A percentile compares a stretch with the other conserved stretches of the same genome.
Conservation (phyloP, 30 jellyfish, hydroid and myxozoan genomes). For the Hydractinia echinata region DNA sequence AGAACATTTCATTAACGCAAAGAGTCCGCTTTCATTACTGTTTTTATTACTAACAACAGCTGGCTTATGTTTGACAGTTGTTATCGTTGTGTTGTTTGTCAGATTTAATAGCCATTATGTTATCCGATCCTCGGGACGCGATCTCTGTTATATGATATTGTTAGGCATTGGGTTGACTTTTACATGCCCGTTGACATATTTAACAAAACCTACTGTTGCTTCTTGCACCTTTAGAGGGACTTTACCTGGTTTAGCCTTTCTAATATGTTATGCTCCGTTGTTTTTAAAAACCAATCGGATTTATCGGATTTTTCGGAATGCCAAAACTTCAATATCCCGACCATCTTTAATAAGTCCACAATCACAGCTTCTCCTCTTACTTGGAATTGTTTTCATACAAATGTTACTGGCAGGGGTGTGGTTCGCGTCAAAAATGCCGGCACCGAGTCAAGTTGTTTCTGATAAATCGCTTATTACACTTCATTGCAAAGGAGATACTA, state of each 20-base stretch:
- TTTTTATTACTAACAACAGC: slow-evolving; percentile 34
- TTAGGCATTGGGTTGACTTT: slow-evolving; percentile 58
- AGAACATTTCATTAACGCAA: not conserved
- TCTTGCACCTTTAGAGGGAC: slow-evolving; percentile 55
- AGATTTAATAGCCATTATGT: slow-evolving; percentile 40
- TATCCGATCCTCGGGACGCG: slow-evolving; percentile 84
- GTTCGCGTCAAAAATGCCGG: slow-evolving; percentile 36
- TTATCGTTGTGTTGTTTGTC: slow-evolving; percentile 47
- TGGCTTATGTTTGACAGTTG: slow-evolving; percentile 47
- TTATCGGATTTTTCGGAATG: slow-evolving; percentile 59
- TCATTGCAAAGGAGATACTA: slow-evolving; percentile 38
- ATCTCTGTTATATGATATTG: slow-evolving; percentile 57
- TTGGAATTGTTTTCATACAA: slow-evolving; percentile 49
- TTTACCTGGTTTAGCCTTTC: slow-evolving; percentile 61
- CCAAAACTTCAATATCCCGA: slow-evolving; percentile 47
- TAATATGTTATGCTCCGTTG: slow-evolving; percentile 64
- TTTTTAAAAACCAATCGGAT: slow-evolving; percentile 56
- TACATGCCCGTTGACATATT: slow-evolving; percentile 42
- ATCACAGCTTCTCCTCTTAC: slow-evolving; percentile 50
- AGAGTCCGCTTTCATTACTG: slow-evolving; percentile 19
- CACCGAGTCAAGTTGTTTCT: slow-evolving; percentile 22
- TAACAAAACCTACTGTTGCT: slow-evolving; percentile 40
- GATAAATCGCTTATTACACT: not conserved
- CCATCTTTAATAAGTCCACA: slow-evolving; percentile 63
- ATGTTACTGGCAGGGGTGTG: slow-evolving; percentile 53